Conservation (phyloP, 2,888 invertebrate species). For the Homarus gammarus region DNA sequence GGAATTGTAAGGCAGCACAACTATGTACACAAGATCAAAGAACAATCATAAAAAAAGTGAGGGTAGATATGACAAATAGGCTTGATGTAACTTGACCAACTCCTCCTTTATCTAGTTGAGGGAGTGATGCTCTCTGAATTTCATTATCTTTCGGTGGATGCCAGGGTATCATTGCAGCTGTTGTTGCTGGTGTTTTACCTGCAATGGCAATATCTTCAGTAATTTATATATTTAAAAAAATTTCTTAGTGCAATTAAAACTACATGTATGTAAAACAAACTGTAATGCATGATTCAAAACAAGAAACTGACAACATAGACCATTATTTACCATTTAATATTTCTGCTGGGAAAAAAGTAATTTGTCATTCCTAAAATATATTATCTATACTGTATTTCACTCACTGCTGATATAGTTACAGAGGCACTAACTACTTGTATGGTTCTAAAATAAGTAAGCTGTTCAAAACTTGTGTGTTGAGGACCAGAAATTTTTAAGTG, state of each 20-base stretch:
- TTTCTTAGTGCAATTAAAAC: neutral
- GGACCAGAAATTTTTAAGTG: too few relatives aligned
- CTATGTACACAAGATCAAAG: neutral
- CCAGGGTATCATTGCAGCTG: neutral
- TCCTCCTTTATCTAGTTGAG: neutral
- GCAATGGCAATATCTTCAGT: neutral
- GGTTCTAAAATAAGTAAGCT: too few relatives aligned
- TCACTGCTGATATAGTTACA: too few relatives aligned
- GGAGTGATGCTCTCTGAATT: conserved; percentile 6
- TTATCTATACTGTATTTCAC: neutral
- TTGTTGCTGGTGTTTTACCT: neutral
- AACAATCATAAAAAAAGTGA: neutral
- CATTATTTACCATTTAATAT: too few relatives aligned
- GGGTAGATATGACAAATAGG: neutral
- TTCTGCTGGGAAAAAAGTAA: too few relatives aligned
- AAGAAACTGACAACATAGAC: too few relatives aligned
- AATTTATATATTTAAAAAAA: neutral
- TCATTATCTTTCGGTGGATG: conserved; percentile 11
- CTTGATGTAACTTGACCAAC: neutral
- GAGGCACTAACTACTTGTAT: too few relatives aligned
- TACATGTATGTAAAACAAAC: neutral
- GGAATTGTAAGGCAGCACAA: neutral
- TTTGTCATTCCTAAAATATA: neutral
- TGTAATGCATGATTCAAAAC: neutral
- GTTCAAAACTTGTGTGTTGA: too few relatives aligned